Percentiles rank a stretch among this genome's conserved stretches.
Evolutionary conservation across 2,888 invertebrate genomes (phyloP).

Genomic region (Meandrusa payeni): DNA sequence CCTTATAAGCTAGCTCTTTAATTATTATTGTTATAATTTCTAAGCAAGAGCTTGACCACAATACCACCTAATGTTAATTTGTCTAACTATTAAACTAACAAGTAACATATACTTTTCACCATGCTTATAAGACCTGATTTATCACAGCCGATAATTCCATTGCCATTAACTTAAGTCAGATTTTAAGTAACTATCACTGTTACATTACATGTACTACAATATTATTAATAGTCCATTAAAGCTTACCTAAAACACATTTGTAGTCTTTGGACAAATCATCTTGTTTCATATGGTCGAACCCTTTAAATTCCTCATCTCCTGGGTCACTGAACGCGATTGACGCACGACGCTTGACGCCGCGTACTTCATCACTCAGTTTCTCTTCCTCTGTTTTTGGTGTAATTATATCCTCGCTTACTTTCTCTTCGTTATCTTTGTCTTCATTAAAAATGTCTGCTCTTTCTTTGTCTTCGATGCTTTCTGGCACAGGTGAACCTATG

Average conservation of each 20-base stretch:
- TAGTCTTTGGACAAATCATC: constrained; percentile 44
- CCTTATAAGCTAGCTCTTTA: too few species aligned
- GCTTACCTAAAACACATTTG: constrained; percentile 53
- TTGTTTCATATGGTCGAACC: constrained; percentile 51
- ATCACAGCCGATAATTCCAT: too few species aligned
- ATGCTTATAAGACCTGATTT: too few species aligned
- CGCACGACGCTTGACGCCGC: constrained; percentile 62
- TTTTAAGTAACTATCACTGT: too few species aligned
- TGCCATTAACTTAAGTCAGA: too few species aligned
- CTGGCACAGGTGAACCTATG: constrained; percentile 20
- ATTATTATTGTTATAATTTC: too few species aligned
- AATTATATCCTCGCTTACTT: not conserved
- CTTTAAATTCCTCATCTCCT: constrained; percentile 56
- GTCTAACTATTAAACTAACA: too few species aligned
- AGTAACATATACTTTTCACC: too few species aligned
- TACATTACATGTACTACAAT: too few species aligned
- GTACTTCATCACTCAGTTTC: constrained; percentile 32
- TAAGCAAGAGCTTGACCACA: too few species aligned
- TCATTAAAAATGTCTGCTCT: not conserved
- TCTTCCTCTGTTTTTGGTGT: constrained; percentile 3
- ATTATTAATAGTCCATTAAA: too few species aligned
- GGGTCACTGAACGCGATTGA: constrained; percentile 59
- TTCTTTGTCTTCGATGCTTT: constrained; percentile 21
- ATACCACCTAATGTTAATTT: too few species aligned
- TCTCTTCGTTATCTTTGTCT: not conserved